Percentiles rank a stretch among this genome's conserved stretches.
Conservation (phyloP, 2,113 vertebrate species). For the Periophthalmus modestus region DNA sequence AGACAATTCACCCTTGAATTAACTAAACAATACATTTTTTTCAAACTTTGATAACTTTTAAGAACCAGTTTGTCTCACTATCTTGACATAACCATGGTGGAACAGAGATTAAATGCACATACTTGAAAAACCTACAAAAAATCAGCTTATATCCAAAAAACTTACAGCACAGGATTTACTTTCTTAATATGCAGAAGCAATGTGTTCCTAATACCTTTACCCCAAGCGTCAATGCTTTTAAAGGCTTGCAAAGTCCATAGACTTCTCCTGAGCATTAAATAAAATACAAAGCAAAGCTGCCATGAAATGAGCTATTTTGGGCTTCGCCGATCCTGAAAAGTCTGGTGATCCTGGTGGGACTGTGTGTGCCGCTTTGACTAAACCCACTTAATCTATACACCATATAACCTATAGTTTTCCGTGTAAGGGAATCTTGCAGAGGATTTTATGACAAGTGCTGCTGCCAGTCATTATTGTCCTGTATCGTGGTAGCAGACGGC, state of each 20-base stretch:
- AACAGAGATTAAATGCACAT: no score
- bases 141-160: not conserved
- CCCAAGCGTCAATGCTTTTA: not conserved
- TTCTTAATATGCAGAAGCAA: not conserved
- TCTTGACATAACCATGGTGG: not conserved
- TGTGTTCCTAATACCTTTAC: not conserved
- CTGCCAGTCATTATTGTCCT: slow-evolving; percentile 31
- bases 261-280: not conserved
- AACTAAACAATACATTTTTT: no score
- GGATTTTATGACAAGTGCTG: slow-evolving; percentile 18
- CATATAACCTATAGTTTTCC: slow-evolving; percentile 6
- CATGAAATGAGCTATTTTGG: not conserved
- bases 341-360: slow-evolving; percentile 3
- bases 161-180: not conserved
- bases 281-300: not conserved
- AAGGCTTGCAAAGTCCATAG: not conserved
- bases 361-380: not conserved
- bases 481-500: slow-evolving; percentile 12
- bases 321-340: slow-evolving; percentile 1
- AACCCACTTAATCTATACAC: slow-evolving; percentile 10
- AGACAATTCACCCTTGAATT: no score
- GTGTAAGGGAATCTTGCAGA: not conserved
- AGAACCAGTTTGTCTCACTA: not conserved
- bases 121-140: not conserved
- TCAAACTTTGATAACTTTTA: not conserved